Conservation (phyloP, 2,797 vertebrate genomes). For the Sebastes hopkinsi region DNA sequence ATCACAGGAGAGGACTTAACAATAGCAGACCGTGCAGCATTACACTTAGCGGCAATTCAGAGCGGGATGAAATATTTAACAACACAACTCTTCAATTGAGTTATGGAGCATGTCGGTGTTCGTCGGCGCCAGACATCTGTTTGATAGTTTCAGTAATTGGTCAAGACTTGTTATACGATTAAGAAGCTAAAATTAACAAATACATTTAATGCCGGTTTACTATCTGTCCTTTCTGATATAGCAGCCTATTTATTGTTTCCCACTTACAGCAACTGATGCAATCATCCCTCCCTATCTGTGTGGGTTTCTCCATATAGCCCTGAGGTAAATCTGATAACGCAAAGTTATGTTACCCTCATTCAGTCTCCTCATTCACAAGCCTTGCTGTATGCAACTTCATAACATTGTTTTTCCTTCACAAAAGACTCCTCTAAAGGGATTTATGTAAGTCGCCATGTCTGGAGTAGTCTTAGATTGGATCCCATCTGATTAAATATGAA, state of each 20-base stretch:
- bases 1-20: conserved; percentile 30
- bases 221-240: not conserved
- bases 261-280: conserved; percentile 2
- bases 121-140: not conserved
- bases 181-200: not conserved
- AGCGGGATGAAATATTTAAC: conserved; percentile 57
- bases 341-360: conserved; percentile 34
- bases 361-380: conserved; percentile 19
- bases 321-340: conserved; percentile 10
- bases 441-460: conserved; percentile 12
- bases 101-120: not conserved
- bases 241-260: not conserved
- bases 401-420: not conserved
- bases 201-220: not conserved
- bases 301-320: not conserved
- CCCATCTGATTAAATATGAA: conserved; percentile 37
- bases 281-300: not conserved
- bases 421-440: conserved; percentile 3
- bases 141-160: not conserved
- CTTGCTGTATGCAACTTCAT: not conserved
- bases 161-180: not conserved
- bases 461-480: conserved; percentile 8
- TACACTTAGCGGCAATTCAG: conserved; percentile 30
- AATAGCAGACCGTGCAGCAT: conserved; percentile 36
- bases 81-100: conserved; percentile 9